These are phyloP conservation scores for Stegana nigrithorax DNA, from an alignment of 2,888 invertebrate genomes.

Conservation along the genomic window DNA sequence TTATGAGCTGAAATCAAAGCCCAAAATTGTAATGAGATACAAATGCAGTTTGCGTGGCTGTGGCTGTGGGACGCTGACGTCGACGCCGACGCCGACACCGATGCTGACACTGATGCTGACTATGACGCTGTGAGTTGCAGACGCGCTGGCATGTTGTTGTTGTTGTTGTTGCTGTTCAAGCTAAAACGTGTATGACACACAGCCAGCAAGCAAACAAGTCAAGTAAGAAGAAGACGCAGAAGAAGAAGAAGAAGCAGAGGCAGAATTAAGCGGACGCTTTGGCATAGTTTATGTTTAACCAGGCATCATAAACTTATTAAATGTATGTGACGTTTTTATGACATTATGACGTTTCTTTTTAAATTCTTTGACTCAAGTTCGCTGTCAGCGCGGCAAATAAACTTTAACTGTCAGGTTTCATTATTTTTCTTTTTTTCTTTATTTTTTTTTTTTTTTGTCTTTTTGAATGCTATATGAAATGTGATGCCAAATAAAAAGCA, in stretches of 20 bases:
- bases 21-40: background rate
- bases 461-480: too few relatives aligned
- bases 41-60: background rate
- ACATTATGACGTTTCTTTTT: constrained; percentile 65
- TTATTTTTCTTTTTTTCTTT: too few relatives aligned
- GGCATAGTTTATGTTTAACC: constrained; percentile 64
- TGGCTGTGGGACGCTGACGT: background rate
- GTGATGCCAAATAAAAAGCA: constrained; percentile 66
- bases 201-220: constrained; percentile 38
- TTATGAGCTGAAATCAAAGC: constrained; percentile 53
- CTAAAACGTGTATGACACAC: constrained; percentile 34
- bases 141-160: constrained; percentile 40
- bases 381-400: constrained; percentile 29
- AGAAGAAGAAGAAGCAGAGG: too few relatives aligned
- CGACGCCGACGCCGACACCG: background rate
- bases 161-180: background rate
- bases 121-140: constrained; percentile 3
- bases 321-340: constrained; percentile 67
- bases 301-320: constrained; percentile 66
- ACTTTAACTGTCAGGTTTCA: background rate
- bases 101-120: background rate
- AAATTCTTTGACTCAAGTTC: constrained; percentile 26
- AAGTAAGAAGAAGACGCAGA: too few relatives aligned
- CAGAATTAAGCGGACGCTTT: too few relatives aligned
- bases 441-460: too few relatives aligned